These are phyloP conservation scores for Sinocyclocheilus rhinocerous DNA, from an alignment of 2,113 vertebrate genomes.

Conservation along the genomic window DNA sequence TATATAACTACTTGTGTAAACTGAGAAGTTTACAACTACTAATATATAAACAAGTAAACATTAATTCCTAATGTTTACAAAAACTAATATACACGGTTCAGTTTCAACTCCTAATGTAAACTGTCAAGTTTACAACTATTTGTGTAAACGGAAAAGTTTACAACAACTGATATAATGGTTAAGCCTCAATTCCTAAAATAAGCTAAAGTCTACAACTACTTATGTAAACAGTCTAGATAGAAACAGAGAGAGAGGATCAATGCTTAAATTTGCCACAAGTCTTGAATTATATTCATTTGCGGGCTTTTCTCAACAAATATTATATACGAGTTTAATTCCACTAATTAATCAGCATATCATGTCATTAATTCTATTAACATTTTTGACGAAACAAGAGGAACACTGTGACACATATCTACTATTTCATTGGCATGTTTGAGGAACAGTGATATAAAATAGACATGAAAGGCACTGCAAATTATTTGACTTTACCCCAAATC, in stretches of 20 bases:
- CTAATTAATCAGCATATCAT: not conserved
- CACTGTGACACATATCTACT: conserved; percentile 15
- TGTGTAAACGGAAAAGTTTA: too few relatives aligned
- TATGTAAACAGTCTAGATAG: not conserved
- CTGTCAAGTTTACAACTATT: not conserved
- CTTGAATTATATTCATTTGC: not conserved
- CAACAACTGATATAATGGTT: not conserved
- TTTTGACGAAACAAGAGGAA: not conserved
- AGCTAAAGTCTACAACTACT: not conserved
- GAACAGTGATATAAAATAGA: conserved; percentile 18
- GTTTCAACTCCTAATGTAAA: not conserved
- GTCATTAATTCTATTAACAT: not conserved
- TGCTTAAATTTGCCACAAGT: not conserved
- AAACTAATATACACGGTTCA: not conserved
- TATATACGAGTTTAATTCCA: not conserved
- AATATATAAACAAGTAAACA: not conserved
- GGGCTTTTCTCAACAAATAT: not conserved
- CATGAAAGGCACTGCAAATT: conserved; percentile 29
- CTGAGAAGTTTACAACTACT: not conserved
- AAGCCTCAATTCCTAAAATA: not conserved
- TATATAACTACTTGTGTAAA: too few relatives aligned
- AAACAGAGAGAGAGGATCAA: not conserved
- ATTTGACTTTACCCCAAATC: conserved; percentile 59
- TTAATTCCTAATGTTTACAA: too few relatives aligned
- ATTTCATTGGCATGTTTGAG: conserved; percentile 7